A percentile compares a stretch with the other conserved stretches of the same genome.
These are phyloP conservation scores for Celastrina argiolus DNA, from an alignment of 2,888 invertebrate genomes.

Conservation along the genomic window DNA sequence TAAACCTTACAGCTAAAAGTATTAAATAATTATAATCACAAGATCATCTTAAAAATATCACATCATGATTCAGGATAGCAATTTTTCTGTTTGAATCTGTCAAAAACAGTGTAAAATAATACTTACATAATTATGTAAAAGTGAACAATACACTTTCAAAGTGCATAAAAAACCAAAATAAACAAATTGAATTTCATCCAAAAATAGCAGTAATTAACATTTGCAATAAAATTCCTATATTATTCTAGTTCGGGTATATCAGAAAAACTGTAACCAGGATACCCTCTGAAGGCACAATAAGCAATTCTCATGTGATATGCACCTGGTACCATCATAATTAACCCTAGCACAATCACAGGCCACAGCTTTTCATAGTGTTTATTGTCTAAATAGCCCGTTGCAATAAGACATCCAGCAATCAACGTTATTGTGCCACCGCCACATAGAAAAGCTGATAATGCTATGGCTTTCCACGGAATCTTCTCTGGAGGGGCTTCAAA, in stretches of 20 bases:
- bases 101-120: background rate
- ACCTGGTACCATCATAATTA: constrained; percentile 94
- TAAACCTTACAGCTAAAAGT: background rate
- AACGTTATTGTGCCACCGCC: constrained; percentile 86
- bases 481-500: constrained; percentile 81
- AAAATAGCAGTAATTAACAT: no score
- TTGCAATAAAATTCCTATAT: no score
- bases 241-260: constrained; percentile 93
- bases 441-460: constrained; percentile 85
- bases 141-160: no score
- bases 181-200: no score
- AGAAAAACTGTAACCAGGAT: constrained; percentile 90
- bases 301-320: constrained; percentile 94
- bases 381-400: constrained; percentile 88
- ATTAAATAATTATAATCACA: background rate
- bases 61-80: background rate
- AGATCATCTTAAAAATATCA: background rate
- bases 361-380: constrained; percentile 92
- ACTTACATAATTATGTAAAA: no score
- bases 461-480: constrained; percentile 91
- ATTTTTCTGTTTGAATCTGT: background rate
- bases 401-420: constrained; percentile 86
- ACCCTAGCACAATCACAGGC: constrained; percentile 92
- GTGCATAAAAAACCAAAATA: no score
- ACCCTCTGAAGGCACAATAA: constrained; percentile 89